A percentile compares a stretch with the other conserved stretches of the same genome.
Conservation (phyloP, 2,113 vertebrate genomes). For the Ochotona princeps region DNA sequence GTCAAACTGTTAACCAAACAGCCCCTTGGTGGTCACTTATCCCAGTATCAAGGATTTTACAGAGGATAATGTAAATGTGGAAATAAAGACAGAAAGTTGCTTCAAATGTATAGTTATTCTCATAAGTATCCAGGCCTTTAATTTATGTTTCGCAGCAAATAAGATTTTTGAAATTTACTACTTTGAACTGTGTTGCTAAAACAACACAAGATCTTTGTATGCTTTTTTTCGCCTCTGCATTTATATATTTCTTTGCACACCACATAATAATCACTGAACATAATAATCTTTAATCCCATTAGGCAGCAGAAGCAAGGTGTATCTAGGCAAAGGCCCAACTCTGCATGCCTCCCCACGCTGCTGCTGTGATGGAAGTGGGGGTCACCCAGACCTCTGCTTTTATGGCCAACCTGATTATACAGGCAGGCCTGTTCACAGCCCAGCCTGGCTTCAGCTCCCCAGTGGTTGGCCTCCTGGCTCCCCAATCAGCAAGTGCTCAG, state of each 20-base stretch:
- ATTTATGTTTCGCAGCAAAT: slow-evolving; percentile 30
- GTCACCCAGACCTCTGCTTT: neutral
- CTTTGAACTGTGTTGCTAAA: slow-evolving; percentile 49
- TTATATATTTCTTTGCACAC: neutral
- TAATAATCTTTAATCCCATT: neutral
- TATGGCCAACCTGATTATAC: neutral
- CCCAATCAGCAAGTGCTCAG: neutral
- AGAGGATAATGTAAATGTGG: neutral
- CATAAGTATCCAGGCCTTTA: neutral
- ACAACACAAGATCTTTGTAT: neutral
- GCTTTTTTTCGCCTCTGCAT: neutral
- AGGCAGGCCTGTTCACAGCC: neutral
- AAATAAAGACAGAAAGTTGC: slow-evolving; percentile 26
- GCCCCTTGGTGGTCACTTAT: slow-evolving; percentile 54
- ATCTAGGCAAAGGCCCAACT: neutral
- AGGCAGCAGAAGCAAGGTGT: neutral
- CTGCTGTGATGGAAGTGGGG: neutral
- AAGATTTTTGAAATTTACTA: slow-evolving; percentile 39
- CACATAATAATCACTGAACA: neutral
- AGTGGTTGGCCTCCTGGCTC: neutral
- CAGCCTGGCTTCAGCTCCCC: neutral
- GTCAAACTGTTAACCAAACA: neutral
- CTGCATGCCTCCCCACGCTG: neutral
- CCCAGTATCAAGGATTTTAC: neutral
- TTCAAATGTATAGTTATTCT: neutral